Evolutionary conservation across 2,797 vertebrate species (phyloP).

Genomic region (Myioborus miniatus): DNA sequence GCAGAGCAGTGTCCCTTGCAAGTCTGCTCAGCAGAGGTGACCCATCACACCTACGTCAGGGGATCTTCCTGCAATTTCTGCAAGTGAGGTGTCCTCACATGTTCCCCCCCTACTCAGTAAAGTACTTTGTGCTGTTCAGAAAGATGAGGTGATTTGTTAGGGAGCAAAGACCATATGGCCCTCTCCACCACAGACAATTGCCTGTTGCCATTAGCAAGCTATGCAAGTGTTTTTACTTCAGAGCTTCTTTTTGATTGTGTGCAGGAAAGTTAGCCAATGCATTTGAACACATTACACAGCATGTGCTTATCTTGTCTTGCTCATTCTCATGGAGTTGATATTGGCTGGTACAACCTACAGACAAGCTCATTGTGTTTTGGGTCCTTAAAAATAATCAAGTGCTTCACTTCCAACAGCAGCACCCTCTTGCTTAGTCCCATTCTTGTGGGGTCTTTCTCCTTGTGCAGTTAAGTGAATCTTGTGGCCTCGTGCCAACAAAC

Average conservation of each 20-base stretch:
- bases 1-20: neutral
- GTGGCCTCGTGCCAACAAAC: rapidly evolving
- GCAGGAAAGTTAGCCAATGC: neutral
- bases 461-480: neutral
- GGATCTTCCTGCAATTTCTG: neutral
- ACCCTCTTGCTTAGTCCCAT: neutral
- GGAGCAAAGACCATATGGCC: rapidly evolving
- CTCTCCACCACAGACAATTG: neutral
- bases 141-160: neutral
- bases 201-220: neutral
- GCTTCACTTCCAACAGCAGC: neutral
- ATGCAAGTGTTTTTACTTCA: neutral
- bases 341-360: neutral
- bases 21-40: neutral
- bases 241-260: neutral
- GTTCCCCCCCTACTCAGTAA: neutral
- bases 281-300: neutral
- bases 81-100: neutral
- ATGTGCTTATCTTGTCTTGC: neutral
- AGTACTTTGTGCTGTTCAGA: neutral
- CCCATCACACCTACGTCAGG: neutral
- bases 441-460: neutral
- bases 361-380: rapidly evolving
- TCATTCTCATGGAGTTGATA: neutral
- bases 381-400: neutral